Evolutionary conservation across 2,797 vertebrate genomes (phyloP).

Genomic region (Thripadectes ignobilis): DNA sequence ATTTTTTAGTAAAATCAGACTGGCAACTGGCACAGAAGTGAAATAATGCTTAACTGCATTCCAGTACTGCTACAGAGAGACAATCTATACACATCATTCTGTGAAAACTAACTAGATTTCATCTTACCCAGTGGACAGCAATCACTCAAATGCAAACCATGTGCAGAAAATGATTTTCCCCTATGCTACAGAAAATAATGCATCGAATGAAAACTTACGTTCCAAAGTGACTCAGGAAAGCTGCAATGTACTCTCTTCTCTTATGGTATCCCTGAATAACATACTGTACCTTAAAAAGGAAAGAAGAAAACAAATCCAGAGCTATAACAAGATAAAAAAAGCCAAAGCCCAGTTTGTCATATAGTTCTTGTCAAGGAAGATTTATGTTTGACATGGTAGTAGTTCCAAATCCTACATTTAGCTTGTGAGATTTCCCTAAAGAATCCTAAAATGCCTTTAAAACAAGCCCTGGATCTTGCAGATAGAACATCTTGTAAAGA

Average conservation of each 20-base stretch:
- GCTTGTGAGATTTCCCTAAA: neutral
- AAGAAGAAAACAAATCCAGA: neutral
- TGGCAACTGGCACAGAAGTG: neutral
- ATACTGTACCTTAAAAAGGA: slow-evolving; percentile 90
- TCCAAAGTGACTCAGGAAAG: slow-evolving; percentile 98
- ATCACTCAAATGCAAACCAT: neutral
- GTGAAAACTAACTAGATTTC: neutral
- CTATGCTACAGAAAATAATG: neutral
- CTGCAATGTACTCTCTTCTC: slow-evolving; percentile 96
- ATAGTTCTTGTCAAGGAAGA: slow-evolving; percentile 6
- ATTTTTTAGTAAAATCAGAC: neutral
- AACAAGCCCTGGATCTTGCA: neutral
- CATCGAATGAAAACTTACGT: slow-evolving; percentile 84
- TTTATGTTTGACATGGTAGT: neutral
- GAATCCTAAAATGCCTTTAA: neutral
- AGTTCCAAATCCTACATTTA: neutral
- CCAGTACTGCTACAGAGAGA: neutral
- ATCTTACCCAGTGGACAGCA: neutral
- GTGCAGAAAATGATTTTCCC: neutral
- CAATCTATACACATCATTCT: neutral
- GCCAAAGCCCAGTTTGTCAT: neutral
- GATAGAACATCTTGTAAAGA: neutral
- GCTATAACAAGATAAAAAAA: neutral
- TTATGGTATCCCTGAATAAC: slow-evolving; percentile 99
- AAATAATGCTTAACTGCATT: neutral